Evolutionary conservation across 2,797 vertebrate species (phyloP).

Genomic region (Chloroceryle inda): DNA sequence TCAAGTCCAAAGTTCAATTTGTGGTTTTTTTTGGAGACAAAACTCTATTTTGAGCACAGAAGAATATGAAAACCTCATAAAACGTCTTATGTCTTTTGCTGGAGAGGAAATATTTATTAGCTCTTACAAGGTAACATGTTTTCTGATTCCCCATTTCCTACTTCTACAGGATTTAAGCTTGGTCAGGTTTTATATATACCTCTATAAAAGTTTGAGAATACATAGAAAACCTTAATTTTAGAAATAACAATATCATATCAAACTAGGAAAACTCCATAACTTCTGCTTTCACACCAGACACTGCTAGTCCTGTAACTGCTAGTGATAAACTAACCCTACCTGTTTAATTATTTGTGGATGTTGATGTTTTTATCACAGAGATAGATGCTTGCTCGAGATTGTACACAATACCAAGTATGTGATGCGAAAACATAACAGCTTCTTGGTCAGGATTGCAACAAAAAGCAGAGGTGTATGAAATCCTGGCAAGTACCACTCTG

Average conservation of each 20-base stretch:
- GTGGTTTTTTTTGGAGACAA: not conserved
- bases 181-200: not conserved
- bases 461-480: not conserved
- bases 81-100: not conserved
- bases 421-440: not conserved
- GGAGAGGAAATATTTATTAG: not conserved
- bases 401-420: not conserved
- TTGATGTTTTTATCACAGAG: not conserved
- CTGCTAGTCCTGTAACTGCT: not conserved
- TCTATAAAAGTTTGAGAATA: not conserved
- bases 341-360: not conserved
- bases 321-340: not conserved
- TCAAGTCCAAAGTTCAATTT: not conserved
- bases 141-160: not conserved
- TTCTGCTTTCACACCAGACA: not conserved
- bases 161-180: not conserved
- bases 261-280: rapidly evolving
- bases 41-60: not conserved
- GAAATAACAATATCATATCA: not conserved
- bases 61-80: not conserved
- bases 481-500: not conserved
- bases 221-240: not conserved
- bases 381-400: not conserved
- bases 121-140: not conserved
- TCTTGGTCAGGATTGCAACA: not conserved